phyloP scores from a whole-genome alignment of 2,113 vertebrate species.

The Dasyprocta punctata region DNA sequence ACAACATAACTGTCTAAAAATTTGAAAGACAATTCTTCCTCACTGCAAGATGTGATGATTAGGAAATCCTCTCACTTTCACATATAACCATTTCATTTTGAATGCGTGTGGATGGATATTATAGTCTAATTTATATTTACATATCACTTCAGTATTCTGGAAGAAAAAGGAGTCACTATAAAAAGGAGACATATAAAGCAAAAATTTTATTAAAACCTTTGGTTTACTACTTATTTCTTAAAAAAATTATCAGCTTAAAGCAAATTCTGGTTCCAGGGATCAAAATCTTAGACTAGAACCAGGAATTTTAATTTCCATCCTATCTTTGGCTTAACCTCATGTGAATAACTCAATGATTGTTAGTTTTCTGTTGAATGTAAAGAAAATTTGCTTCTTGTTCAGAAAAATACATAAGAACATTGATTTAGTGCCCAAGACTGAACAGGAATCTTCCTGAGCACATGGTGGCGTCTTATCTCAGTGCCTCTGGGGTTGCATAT shows the following conservation, averaged over 20 bases:
- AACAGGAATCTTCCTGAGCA: too few species aligned
- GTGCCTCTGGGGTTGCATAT: not conserved
- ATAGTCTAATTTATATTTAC: not conserved
- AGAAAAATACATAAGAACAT: not conserved
- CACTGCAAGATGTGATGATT: not conserved
- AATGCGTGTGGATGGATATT: not conserved
- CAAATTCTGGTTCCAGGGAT: not conserved
- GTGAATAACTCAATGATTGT: not conserved
- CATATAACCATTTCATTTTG: not conserved
- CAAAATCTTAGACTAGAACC: not conserved
- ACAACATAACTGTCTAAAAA: not conserved
- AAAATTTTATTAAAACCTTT: not conserved
- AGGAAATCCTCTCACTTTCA: not conserved
- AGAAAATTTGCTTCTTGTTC: not conserved
- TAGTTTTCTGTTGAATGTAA: slow-evolving; percentile 2
- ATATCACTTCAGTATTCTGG: not conserved
- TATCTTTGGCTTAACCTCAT: not conserved
- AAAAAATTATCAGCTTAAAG: not conserved
- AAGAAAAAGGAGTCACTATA: not conserved
- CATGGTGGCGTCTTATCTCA: not conserved
- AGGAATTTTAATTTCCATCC: not conserved
- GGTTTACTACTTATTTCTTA: slow-evolving; percentile 13
- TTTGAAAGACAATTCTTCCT: not conserved
- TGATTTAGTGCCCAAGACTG: not conserved
- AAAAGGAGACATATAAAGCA: not conserved